phyloP scores from a whole-genome alignment of 1,140 invertebrate species.

The Drosophila pallidifrons region DNA sequence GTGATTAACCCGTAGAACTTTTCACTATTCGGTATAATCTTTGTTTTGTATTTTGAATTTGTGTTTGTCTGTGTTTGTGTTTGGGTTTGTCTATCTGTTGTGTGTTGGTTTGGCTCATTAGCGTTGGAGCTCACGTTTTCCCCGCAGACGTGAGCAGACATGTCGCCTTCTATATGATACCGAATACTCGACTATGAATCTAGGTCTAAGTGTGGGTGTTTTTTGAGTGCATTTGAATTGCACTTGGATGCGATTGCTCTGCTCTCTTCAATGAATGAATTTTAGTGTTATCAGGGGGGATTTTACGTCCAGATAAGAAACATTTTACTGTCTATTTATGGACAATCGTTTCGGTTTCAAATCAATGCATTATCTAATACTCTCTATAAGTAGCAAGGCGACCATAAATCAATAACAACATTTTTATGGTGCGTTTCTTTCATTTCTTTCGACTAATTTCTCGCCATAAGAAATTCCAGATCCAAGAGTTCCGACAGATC shows the following conservation, averaged over 20 bases:
- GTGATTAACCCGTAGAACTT: slow-evolving; percentile 49
- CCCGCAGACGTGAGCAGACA: slow-evolving; percentile 36
- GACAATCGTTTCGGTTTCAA: slow-evolving; percentile 42
- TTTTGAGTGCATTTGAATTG: slow-evolving; percentile 45
- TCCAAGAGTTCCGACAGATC: slow-evolving; percentile 19
- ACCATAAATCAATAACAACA: slow-evolving; percentile 35
- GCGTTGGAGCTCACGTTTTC: slow-evolving; percentile 67
- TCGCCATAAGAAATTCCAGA: slow-evolving; percentile 42
- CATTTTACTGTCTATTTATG: slow-evolving; percentile 52
- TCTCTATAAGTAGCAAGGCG: slow-evolving; percentile 1
- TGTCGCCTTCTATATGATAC: slow-evolving; percentile 9
- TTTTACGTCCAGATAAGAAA: slow-evolving; percentile 28
- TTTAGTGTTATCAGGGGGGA: slow-evolving; percentile 9
- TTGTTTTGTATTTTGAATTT: slow-evolving; percentile 8
- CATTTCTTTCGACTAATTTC: slow-evolving; percentile 45
- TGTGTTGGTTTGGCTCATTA: slow-evolving; percentile 61
- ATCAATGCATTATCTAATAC: slow-evolving; percentile 42
- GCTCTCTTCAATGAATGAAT: slow-evolving; percentile 7
- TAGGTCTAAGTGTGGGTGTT: slow-evolving; percentile 16
- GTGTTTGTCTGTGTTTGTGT: slow-evolving; percentile 10
- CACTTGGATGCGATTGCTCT: slow-evolving; percentile 26
- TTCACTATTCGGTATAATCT: slow-evolving; percentile 45
- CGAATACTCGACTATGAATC: not conserved
- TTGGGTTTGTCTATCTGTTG: slow-evolving; percentile 21
- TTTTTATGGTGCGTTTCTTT: slow-evolving; percentile 4